phyloP scores from a whole-genome alignment of 1,140 invertebrate species.

The Elymnias hypermnestra region DNA sequence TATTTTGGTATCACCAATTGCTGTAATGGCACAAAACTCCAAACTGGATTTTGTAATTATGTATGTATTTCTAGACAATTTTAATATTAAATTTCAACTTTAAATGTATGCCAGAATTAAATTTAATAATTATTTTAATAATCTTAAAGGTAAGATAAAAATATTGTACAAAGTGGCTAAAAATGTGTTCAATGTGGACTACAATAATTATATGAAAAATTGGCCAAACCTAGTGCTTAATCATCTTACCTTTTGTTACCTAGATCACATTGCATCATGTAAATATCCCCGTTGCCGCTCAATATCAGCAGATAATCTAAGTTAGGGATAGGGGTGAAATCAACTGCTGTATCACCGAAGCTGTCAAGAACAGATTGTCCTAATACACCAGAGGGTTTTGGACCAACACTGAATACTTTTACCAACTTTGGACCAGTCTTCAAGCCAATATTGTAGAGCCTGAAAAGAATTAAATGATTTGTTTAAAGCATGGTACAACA shows the following conservation, averaged over 20 bases:
- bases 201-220: too few species aligned
- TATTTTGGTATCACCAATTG: conserved; percentile 81
- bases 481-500: too few species aligned
- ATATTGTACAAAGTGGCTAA: too few species aligned
- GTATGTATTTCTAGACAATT: too few species aligned
- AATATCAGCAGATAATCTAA: conserved; percentile 86
- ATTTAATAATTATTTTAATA: too few species aligned
- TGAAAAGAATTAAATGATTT: conserved; percentile 32
- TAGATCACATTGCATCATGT: conserved; percentile 78
- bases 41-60: too few species aligned
- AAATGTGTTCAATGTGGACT: too few species aligned
- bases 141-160: too few species aligned
- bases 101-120: too few species aligned
- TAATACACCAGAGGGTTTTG: conserved; percentile 67
- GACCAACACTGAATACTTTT: conserved; percentile 78
- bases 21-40: conserved; percentile 87
- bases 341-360: conserved; percentile 88
- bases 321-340: conserved; percentile 87
- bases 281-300: conserved; percentile 89
- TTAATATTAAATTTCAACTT: too few species aligned
- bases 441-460: conserved; percentile 71
- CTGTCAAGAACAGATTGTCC: conserved; percentile 77
- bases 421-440: conserved; percentile 61
- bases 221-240: too few species aligned
- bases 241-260: conserved; percentile 72